Evolutionary conservation across 2,888 invertebrate species (phyloP).

Genomic region (Diabrotica balteata): DNA sequence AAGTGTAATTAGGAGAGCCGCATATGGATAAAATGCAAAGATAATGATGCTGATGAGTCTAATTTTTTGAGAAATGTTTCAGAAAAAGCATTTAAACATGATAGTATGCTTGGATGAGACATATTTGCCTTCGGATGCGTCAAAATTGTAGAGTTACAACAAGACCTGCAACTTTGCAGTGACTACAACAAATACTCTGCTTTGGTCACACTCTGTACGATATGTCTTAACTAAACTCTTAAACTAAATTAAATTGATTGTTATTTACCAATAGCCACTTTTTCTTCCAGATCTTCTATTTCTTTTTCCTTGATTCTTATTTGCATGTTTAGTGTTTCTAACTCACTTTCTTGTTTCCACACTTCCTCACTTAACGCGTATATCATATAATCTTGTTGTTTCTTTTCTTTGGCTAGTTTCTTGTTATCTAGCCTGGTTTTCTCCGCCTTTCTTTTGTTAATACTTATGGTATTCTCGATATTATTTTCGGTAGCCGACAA

Average conservation of each 20-base stretch:
- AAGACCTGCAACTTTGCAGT: too few relatives aligned
- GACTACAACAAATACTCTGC: too few relatives aligned
- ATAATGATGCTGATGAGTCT: too few relatives aligned
- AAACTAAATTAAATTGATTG: background rate
- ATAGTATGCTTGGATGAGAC: too few relatives aligned
- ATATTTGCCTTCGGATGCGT: too few relatives aligned
- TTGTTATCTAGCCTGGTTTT: constrained; percentile 68
- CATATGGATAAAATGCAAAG: too few relatives aligned
- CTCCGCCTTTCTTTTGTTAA: constrained; percentile 71
- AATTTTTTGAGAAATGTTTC: too few relatives aligned
- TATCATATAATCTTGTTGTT: constrained; percentile 63
- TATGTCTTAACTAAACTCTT: too few relatives aligned
- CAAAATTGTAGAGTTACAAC: too few relatives aligned
- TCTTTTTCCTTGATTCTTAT: constrained; percentile 70
- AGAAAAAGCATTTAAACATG: too few relatives aligned
- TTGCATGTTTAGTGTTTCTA: constrained; percentile 71
- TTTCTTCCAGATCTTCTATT: constrained; percentile 65
- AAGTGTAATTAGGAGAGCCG: too few relatives aligned
- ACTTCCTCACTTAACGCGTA: constrained; percentile 74
- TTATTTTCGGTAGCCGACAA: constrained; percentile 70
- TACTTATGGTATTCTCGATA: constrained; percentile 67
- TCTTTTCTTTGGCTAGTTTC: constrained; percentile 65
- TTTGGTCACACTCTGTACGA: too few relatives aligned
- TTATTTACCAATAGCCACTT: constrained; percentile 70
- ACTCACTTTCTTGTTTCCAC: constrained; percentile 72